Base-by-base conservation (phyloP, 1,140 invertebrate genomes). In the Neomicropteryx cornuta region DNA sequence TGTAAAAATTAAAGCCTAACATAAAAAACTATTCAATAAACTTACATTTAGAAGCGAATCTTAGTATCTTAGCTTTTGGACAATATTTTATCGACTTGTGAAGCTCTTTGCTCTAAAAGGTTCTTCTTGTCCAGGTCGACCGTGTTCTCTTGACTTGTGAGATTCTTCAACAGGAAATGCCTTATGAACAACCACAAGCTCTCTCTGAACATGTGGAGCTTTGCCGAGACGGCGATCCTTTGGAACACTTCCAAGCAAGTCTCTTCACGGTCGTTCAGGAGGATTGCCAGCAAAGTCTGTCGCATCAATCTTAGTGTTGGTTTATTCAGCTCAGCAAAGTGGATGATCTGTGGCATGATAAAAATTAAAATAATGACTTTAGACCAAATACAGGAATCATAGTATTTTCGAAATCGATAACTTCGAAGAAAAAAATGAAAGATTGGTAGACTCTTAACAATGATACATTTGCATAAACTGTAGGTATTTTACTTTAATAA, bases 271-370 rank as follows among this genome's bases (percentile, higher is more conserved):
- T 69, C 62, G 28, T 78, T 66, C 24, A 86, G 59, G 17, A 91
- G 64, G 35, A 90, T 70, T 3, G 72, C 73, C 1, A 83, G 50
- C 18, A 92, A 59, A 22, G 83, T 75, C 47, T 79, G 75, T 29
- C 81, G 72, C 47, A 89, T 62, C 43, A 90, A 77, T 22, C 73
- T 59, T 8, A 88, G 71, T 14, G 73, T 75, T 1, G 61, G 50
- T 54, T 81, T 82, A 46, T 84, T 77, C 45, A 90, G 65, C 51
- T 88, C 82, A 0, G 77, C 75, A 60, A 90, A 86, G 49, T 87
- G 64, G n/a, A 91, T 71, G 18, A 83, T 73, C 82, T 87, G 57
- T 27, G 68, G 69, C 49, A 43, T 46, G 51, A 46, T 8, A 14
- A 32, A 8, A 32, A n/a, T n/a, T n/a, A n/a, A n/a, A n/a, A n/a